phyloP scores from a whole-genome alignment of 2,888 invertebrate species.

The Oscheius myriophilus region DNA sequence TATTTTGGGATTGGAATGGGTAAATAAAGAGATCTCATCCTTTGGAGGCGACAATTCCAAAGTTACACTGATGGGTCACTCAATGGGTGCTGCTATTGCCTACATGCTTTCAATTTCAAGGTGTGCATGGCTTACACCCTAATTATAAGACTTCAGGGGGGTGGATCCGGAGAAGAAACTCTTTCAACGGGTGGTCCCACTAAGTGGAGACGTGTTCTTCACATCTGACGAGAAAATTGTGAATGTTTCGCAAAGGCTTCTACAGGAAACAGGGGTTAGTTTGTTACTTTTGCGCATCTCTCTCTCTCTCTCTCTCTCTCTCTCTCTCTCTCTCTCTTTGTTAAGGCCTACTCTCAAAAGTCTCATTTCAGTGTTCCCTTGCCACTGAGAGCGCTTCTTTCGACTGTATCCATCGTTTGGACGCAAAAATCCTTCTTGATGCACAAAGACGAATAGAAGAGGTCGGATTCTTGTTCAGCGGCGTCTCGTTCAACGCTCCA shows the following conservation, averaged over 20 bases:
- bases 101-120: not conserved
- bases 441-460: conserved; percentile 18
- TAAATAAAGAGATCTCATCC: conserved; percentile 33
- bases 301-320: not conserved
- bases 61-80: conserved; percentile 44
- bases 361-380: conserved; percentile 9
- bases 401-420: conserved; percentile 5
- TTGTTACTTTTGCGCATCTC: not conserved
- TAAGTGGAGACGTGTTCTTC: conserved; percentile 12
- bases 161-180: not conserved
- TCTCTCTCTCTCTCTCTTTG: not conserved
- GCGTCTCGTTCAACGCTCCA: conserved; percentile 2
- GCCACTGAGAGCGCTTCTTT: conserved; percentile 12
- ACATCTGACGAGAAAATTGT: not conserved
- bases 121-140: not conserved
- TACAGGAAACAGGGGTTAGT: conserved; percentile 5
- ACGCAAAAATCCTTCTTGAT: not conserved
- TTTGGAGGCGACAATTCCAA: conserved; percentile 40
- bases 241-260: not conserved
- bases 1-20: conserved; percentile 34
- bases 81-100: conserved; percentile 35
- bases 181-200: conserved; percentile 15
- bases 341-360: not conserved
- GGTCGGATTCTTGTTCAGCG: conserved; percentile 10
- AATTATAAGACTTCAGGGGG: not conserved